Conservation (phyloP, 2,797 vertebrate genomes). For the Chloroceryle amazona region DNA sequence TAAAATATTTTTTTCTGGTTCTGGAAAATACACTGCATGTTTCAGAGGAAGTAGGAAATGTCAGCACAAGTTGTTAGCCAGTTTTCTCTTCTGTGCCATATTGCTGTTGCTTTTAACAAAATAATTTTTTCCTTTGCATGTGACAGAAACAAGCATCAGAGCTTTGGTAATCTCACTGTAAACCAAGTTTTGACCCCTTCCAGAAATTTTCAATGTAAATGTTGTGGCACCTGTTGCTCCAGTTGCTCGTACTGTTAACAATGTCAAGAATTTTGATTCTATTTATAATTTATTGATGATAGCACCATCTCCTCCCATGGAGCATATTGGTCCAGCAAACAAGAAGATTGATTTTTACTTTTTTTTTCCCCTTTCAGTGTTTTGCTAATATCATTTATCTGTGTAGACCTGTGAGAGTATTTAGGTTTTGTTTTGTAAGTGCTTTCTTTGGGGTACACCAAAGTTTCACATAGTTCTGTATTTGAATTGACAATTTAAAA, state of each 20-base stretch:
- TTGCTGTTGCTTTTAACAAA: background rate
- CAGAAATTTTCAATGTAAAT: background rate
- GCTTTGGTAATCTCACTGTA: background rate
- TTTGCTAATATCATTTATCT: background rate
- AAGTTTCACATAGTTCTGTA: background rate
- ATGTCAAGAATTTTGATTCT: background rate
- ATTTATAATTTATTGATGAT: background rate
- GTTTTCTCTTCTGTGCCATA: background rate
- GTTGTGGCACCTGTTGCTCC: background rate
- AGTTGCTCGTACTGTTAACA: background rate
- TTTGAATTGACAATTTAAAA: background rate
- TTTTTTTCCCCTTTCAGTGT: background rate
- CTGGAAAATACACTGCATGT: background rate
- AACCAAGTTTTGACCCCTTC: background rate
- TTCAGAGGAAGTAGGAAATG: background rate
- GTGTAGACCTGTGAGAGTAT: background rate
- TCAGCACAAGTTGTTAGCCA: background rate
- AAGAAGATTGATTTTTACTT: fast-evolving
- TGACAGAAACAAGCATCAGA: background rate
- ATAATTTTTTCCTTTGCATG: background rate
- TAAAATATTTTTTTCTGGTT: background rate
- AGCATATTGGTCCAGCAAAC: background rate
- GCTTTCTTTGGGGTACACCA: background rate
- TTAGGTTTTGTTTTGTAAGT: background rate
- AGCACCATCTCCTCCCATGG: background rate